A percentile compares a stretch with the other conserved stretches of the same genome.
Evolutionary conservation across 2,888 invertebrate species (phyloP).

Genomic region (Drosophila prolongata): DNA sequence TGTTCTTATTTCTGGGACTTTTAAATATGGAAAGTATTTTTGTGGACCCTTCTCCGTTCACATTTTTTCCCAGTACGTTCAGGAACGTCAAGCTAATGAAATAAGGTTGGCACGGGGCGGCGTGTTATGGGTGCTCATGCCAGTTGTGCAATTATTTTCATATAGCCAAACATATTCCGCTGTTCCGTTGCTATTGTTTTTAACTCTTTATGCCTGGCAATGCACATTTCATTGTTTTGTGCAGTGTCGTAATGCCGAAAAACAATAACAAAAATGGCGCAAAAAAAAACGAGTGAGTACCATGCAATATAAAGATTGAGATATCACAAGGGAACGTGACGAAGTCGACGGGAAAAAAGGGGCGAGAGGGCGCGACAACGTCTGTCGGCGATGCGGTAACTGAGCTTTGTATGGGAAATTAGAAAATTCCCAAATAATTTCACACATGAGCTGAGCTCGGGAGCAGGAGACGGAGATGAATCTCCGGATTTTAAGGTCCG

Average conservation of each 20-base stretch:
- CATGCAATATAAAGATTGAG: slow-evolving; percentile 42
- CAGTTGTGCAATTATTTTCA: slow-evolving; percentile 79
- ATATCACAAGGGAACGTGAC: slow-evolving; percentile 34
- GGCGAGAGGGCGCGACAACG: not conserved
- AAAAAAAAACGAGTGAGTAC: slow-evolving; percentile 8
- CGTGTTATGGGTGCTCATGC: slow-evolving; percentile 54
- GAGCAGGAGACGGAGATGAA: slow-evolving; percentile 8
- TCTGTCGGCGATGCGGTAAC: slow-evolving; percentile 66
- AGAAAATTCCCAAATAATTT: slow-evolving; percentile 78
- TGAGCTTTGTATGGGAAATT: slow-evolving; percentile 73
- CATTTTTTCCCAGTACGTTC: slow-evolving; percentile 53
- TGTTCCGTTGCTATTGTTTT: slow-evolving; percentile 47
- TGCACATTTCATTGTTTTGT: slow-evolving; percentile 59
- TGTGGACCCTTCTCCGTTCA: too few relatives aligned
- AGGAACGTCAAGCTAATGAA: slow-evolving; percentile 54
- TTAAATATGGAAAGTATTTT: not conserved
- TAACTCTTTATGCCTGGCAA: slow-evolving; percentile 45
- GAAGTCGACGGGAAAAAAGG: slow-evolving; percentile 2
- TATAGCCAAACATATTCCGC: slow-evolving; percentile 42
- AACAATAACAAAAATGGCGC: slow-evolving; percentile 27
- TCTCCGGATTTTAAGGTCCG: slow-evolving; percentile 5
- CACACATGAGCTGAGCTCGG: slow-evolving; percentile 69
- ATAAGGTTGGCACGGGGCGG: slow-evolving; percentile 5
- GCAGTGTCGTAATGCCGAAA: slow-evolving; percentile 63
- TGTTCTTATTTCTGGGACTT: too few relatives aligned